Evolutionary conservation across 2,113 vertebrate species (phyloP), one percentile per base, ranked within the genome.

Genomic region (Colistium nudipinnis): DNA sequence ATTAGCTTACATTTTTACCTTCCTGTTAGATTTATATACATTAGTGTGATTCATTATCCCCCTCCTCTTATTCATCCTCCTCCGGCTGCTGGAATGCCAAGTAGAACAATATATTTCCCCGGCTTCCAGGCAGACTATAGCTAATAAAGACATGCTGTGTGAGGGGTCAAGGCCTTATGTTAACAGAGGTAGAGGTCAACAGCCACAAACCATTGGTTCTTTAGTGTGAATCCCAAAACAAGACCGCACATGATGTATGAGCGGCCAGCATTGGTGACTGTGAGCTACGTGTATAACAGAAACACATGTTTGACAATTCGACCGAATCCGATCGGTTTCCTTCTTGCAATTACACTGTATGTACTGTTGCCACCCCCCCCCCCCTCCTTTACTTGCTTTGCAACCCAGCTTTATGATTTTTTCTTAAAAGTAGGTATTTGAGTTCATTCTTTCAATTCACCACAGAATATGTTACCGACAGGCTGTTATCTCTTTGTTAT

Each of bases 151-250:
- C 67, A 62, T 75, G 47, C 60, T 27, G 54, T 38, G 39, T 53
- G 76, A 39, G 19, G 70, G 75, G 76, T 80, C 73, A 71, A 80
- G 73, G 74, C 70, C 57, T 65, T 31, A 41, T 48, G 57, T 77
- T 78, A 52, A 78, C 66, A 48, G 24, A 10, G 45, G 36, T 62
- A 67, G 78, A 76, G 72, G 78, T 80, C 69, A 77, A 22, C 65
- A 49, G 57, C 57, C 66, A 70, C 55, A 72, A 70, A 53, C 60
- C 67, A 68, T 11, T 63, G 17, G 20, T 28, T 35, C 48, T 73
- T 51, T 24, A 17, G 55, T 24, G n/a, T 16, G 19, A 74, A 36
- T 54, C 47, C 20, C 25, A n/a, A 31, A 24, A 63, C 33, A 52
- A 63, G 24, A 27, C 36, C 22, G 52, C 45, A 64, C 41, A 57